Percentiles rank a stretch among this genome's conserved stretches.
These are phyloP conservation scores for Neostethus bicornis DNA, from an alignment of 2,797 vertebrate genomes.

Conservation along the genomic window DNA sequence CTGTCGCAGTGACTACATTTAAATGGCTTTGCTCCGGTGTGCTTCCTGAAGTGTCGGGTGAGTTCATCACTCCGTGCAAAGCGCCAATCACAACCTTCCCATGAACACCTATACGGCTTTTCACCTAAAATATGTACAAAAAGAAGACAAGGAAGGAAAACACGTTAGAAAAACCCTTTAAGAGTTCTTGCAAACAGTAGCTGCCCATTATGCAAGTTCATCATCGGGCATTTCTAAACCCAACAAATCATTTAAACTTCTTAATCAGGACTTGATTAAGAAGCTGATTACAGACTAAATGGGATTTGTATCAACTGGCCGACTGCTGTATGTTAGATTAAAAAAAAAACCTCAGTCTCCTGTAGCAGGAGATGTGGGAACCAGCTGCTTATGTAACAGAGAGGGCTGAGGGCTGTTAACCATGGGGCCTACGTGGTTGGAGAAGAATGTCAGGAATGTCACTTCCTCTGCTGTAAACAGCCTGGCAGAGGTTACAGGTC, in stretches of 20 bases:
- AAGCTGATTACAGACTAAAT: conserved; percentile 7
- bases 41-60: conserved; percentile 99
- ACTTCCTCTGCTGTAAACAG: conserved; percentile 56
- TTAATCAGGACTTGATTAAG: neutral
- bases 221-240: neutral
- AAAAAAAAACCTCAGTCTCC: conserved; percentile 57
- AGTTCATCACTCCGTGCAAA: conserved; percentile 97
- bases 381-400: conserved; percentile 64
- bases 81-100: conserved; percentile 97
- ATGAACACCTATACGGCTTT: conserved; percentile 98
- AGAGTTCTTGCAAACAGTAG: neutral
- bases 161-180: neutral
- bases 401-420: conserved; percentile 53
- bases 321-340: conserved; percentile 35
- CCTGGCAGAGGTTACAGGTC: conserved; percentile 60
- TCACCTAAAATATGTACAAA: conserved; percentile 80
- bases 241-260: conserved; percentile 2
- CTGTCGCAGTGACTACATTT: conserved; percentile 99
- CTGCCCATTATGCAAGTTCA: neutral
- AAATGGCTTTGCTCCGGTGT: conserved; percentile 98
- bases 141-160: neutral
- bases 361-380: conserved; percentile 56
- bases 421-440: conserved; percentile 47
- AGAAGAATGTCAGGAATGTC: conserved; percentile 59
- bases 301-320: conserved; percentile 29